Percentiles rank a stretch among this genome's conserved stretches.
phyloP scores from a whole-genome alignment of 2,888 invertebrate species.

The Melitaea athalia region DNA sequence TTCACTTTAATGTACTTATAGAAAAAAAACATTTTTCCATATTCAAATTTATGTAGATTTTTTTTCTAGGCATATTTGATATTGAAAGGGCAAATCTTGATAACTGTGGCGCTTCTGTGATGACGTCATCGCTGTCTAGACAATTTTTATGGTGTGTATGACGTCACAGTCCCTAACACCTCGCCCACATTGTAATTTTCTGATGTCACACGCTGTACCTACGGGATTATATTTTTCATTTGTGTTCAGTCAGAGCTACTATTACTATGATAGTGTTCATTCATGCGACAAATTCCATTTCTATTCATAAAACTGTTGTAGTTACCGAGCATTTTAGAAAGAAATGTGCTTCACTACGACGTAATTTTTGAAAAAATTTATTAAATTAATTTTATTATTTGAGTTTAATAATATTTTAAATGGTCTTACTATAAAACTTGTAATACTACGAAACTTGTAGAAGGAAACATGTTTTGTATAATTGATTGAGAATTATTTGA shows the following conservation, averaged over 20 bases:
- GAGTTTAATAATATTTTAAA: too few species aligned
- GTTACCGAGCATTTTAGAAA: neutral
- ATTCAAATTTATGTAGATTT: conserved; percentile 13
- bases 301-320: conserved; percentile 17
- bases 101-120: conserved; percentile 25
- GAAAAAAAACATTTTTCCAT: conserved; percentile 2
- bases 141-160: conserved; percentile 52
- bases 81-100: conserved; percentile 8
- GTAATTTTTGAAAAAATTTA: too few species aligned
- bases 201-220: conserved; percentile 15
- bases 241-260: conserved; percentile 12
- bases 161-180: conserved; percentile 50
- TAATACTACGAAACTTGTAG: too few species aligned
- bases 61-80: neutral
- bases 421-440: too few species aligned
- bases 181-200: conserved; percentile 33
- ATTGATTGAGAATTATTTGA: too few species aligned
- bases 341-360: too few species aligned
- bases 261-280: conserved; percentile 21
- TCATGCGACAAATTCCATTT: conserved; percentile 25
- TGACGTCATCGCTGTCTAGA: conserved; percentile 63
- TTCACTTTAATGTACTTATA: neutral
- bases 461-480: too few species aligned
- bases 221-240: conserved; percentile 9
- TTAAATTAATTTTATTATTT: too few species aligned